Evolutionary conservation across 2,797 vertebrate genomes (phyloP).

Genomic region (Sebastes matsubarae): DNA sequence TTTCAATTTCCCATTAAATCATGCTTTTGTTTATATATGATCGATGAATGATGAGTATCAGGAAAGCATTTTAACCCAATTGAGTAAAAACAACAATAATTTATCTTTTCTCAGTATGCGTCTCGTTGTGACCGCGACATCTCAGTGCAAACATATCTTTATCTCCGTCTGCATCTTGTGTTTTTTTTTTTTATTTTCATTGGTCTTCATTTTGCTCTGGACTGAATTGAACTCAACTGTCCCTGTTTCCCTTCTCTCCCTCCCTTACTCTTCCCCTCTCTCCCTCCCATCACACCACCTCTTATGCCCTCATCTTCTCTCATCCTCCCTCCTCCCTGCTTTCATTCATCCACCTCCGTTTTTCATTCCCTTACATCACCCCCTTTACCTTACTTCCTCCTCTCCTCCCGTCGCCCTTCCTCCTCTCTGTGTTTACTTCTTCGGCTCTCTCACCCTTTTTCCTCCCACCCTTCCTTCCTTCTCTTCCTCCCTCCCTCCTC

Average conservation of each 20-base stretch:
- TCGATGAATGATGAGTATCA: background rate
- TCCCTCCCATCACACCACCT: conserved; percentile 29
- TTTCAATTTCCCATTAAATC: background rate
- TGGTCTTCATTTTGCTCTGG: conserved; percentile 38
- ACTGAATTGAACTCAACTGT: conserved; percentile 67
- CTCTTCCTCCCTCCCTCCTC: background rate
- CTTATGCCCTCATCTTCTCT: conserved; percentile 28
- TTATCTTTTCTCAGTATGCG: background rate
- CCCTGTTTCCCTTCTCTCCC: conserved; percentile 44
- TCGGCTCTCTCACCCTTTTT: background rate
- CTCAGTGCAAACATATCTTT: conserved; percentile 38
- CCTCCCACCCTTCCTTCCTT: background rate
- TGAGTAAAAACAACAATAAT: conserved; percentile 14
- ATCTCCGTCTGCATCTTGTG: conserved; percentile 40
- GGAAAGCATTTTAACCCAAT: background rate
- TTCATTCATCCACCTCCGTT: conserved; percentile 22
- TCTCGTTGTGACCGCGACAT: conserved; percentile 12
- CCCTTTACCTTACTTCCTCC: conserved; percentile 8
- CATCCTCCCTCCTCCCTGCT: conserved; percentile 23
- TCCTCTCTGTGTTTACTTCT: background rate
- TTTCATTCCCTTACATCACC: conserved; percentile 17
- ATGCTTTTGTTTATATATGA: background rate
- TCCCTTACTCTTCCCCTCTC: background rate
- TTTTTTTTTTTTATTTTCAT: background rate
- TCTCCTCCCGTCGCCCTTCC: background rate